These are phyloP conservation scores for Cinara cedri DNA, from an alignment of 2,888 invertebrate species.

Conservation along the genomic window DNA sequence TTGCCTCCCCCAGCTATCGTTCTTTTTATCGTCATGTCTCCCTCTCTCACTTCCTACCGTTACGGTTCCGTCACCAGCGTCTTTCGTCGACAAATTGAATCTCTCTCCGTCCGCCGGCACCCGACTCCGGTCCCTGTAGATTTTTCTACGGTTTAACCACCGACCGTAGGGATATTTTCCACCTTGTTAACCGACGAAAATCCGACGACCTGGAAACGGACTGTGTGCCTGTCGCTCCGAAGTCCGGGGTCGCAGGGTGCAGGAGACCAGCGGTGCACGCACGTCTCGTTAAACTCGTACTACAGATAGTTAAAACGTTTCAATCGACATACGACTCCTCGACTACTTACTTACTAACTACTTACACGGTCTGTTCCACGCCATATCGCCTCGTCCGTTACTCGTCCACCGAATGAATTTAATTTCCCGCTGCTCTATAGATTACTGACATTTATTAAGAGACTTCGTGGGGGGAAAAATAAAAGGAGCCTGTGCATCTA, in stretches of 20 bases:
- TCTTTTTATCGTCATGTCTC: background rate
- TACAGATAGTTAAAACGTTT: constrained; percentile 34
- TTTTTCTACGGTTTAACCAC: background rate
- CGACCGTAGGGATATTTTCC: constrained; percentile 18
- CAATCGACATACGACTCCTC: constrained; percentile 2
- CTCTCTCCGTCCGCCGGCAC: background rate
- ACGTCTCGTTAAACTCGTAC: constrained; percentile 31
- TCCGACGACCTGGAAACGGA: constrained; percentile 38
- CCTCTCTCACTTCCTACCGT: background rate
- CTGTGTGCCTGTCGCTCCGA: background rate
- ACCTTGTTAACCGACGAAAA: constrained; percentile 33
- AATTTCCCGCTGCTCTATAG: too few relatives aligned
- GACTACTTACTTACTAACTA: too few relatives aligned
- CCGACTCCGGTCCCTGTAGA: background rate
- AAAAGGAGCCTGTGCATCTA: too few relatives aligned
- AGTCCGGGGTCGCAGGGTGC: background rate
- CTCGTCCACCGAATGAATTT: too few relatives aligned
- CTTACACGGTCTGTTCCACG: too few relatives aligned
- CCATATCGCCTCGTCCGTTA: too few relatives aligned
- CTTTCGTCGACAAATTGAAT: background rate
- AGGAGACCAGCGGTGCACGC: background rate
- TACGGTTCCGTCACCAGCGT: background rate
- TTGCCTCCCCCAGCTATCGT: background rate
- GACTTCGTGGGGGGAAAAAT: too few relatives aligned
- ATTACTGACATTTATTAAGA: too few relatives aligned